Evolutionary conservation across 1,140 invertebrate species (phyloP).

Genomic region (Drosophila kikkawai): DNA sequence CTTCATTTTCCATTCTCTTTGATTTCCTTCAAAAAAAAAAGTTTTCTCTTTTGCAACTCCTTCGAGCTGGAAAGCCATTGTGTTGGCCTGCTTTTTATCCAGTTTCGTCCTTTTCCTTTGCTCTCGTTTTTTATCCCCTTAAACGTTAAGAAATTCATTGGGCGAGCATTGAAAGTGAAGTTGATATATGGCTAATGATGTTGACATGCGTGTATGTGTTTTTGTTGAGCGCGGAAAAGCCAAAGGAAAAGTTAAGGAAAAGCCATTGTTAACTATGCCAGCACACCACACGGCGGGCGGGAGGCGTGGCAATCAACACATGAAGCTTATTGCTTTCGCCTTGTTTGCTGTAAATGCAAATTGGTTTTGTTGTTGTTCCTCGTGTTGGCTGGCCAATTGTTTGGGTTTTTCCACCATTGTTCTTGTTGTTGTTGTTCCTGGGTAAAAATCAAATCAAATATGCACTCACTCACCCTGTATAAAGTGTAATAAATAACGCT

Average conservation of each 20-base stretch:
- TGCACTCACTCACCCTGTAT: constrained; percentile 33
- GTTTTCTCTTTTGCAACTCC: neutral
- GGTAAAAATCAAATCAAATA: constrained; percentile 66
- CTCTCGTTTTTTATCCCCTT: neutral
- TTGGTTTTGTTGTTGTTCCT: constrained; percentile 47
- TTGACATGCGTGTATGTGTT: constrained; percentile 44
- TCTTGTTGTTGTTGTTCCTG: neutral
- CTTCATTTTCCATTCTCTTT: neutral
- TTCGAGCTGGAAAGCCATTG: neutral
- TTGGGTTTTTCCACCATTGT: neutral
- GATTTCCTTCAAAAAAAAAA: neutral
- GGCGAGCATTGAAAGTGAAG: constrained; percentile 46
- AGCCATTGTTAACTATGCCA: constrained; percentile 48
- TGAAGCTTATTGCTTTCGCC: constrained; percentile 67
- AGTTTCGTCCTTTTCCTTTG: neutral
- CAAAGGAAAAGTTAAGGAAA: constrained; percentile 6
- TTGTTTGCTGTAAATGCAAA: constrained; percentile 66
- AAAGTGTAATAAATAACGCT: constrained; percentile 53
- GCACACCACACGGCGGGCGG: neutral
- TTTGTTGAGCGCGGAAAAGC: constrained; percentile 2
- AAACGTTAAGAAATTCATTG: constrained; percentile 28
- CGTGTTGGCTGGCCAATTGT: neutral
- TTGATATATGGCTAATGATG: constrained; percentile 77
- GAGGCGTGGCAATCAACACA: constrained; percentile 58
- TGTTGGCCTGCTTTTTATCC: constrained; percentile 2